These are phyloP conservation scores for Melierax canorus DNA, from an alignment of 2,113 vertebrate genomes.

Conservation along the genomic window DNA sequence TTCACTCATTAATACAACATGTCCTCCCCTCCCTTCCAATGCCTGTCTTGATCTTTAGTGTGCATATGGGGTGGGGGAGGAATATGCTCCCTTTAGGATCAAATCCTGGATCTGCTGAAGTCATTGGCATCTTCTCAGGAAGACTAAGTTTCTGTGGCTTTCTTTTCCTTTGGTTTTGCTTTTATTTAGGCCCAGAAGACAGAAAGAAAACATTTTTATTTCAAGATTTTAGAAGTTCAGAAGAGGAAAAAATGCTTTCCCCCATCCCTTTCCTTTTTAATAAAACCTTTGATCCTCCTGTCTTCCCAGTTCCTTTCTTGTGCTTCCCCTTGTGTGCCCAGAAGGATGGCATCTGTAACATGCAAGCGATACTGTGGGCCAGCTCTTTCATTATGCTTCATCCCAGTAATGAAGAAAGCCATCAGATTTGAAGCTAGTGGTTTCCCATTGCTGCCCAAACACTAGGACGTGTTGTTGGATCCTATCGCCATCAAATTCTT, in stretches of 20 bases:
- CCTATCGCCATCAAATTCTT: neutral
- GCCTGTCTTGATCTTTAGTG: neutral
- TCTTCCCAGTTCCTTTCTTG: neutral
- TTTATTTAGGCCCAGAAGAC: neutral
- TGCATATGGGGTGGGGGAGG: fast-evolving
- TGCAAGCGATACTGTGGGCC: fast-evolving
- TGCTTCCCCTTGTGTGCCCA: neutral
- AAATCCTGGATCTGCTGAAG: neutral
- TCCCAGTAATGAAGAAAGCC: neutral
- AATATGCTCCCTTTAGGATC: neutral
- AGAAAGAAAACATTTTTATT: neutral
- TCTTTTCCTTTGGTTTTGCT: neutral
- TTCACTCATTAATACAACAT: neutral
- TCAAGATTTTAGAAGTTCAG: neutral
- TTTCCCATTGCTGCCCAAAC: neutral
- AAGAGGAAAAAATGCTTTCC: neutral
- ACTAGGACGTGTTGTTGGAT: neutral
- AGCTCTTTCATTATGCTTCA: neutral
- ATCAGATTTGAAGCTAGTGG: neutral
- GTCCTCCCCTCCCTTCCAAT: neutral
- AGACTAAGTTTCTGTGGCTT: neutral
- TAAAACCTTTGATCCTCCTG: neutral
- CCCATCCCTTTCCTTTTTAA: neutral
- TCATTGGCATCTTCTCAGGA: neutral
- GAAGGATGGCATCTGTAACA: neutral